These are phyloP conservation scores for Aphelenchoides besseyi DNA, from an alignment of 1,140 invertebrate genomes.

Conservation along the genomic window DNA sequence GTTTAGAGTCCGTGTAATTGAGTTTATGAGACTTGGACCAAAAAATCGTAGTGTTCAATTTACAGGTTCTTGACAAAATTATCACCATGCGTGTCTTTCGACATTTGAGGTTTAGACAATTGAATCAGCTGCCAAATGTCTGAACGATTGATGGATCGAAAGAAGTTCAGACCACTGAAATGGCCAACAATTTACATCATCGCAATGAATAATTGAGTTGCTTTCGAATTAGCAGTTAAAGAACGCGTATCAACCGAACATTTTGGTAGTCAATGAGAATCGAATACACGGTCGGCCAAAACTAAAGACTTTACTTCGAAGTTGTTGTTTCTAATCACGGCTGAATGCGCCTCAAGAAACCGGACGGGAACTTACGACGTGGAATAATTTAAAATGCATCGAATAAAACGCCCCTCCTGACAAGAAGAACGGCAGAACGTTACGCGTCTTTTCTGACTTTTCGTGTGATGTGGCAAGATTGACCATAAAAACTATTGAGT, in stretches of 20 bases:
- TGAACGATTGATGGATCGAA: neutral
- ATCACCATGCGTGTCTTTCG: too few species aligned
- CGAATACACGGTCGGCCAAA: neutral
- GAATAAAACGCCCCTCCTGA: neutral
- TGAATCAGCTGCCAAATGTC: too few species aligned
- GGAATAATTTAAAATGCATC: conserved; percentile 1
- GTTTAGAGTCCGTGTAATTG: too few species aligned
- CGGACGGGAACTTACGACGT: neutral
- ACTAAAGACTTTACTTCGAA: too few species aligned
- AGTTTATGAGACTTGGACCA: too few species aligned
- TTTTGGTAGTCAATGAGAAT: neutral
- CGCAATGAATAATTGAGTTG: neutral
- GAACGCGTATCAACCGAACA: neutral
- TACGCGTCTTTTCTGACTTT: neutral
- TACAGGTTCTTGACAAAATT: too few species aligned
- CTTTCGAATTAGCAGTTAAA: too few species aligned
- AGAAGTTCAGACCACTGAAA: neutral
- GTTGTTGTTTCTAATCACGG: neutral
- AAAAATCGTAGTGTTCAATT: too few species aligned
- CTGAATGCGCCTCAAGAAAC: neutral
- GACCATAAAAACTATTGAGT: neutral
- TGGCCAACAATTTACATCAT: neutral
- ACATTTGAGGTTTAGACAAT: too few species aligned
- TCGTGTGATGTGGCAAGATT: neutral
- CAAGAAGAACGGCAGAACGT: neutral